Base-by-base conservation (phyloP, 2,888 invertebrate species). In the Saturnia japonica region DNA sequence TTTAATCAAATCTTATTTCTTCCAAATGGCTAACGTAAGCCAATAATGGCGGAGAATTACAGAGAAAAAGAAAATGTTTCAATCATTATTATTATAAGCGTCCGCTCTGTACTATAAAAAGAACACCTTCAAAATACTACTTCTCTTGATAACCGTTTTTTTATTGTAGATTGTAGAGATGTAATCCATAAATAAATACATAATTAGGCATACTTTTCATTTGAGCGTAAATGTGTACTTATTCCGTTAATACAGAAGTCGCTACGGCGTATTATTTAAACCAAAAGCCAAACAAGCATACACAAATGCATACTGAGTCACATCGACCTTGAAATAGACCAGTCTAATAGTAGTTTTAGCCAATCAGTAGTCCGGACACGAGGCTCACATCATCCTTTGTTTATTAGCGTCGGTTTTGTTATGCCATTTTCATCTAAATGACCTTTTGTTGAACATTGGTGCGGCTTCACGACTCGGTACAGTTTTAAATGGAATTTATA, bases 341-440 rank as follows among this genome's bases (percentile, higher is more conserved):
- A 87, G 88, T 91, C 91, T 89, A 91, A 91, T 91, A 90, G 88
- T 77, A 87, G 85, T 90, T 91, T 91, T 89, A 91, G 81, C 93
- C 92, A 92, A 93, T 93, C 93, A 90, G 88, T 86, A 91, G 84
- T 84, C 91, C 57, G 80, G 79, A 78, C 90, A 87, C 87, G 87
- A 79, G 72, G 72, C 75, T 80, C 78, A 72, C 74, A 81, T 82
- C 80, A 85, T 87, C 88, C 89, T 91, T 91, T 91, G 91, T 91
- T 87, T 81, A 83, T 82, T 81, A 84, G 79, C 81, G 74, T 75
- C 70, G 71, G 75, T 79, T 81, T 81, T 83, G 83, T 83, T 82
- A 86, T 81, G 87, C 85, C 80, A 86, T 86, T 89, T 87, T 82
- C 80, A 82, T 78, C 73, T 80, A 84, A 84, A 83, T 80, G 73